Evolutionary conservation across 2,113 vertebrate genomes (phyloP), one percentile per base, ranked within the genome.

Genomic region (Takifugu bimaculatus): DNA sequence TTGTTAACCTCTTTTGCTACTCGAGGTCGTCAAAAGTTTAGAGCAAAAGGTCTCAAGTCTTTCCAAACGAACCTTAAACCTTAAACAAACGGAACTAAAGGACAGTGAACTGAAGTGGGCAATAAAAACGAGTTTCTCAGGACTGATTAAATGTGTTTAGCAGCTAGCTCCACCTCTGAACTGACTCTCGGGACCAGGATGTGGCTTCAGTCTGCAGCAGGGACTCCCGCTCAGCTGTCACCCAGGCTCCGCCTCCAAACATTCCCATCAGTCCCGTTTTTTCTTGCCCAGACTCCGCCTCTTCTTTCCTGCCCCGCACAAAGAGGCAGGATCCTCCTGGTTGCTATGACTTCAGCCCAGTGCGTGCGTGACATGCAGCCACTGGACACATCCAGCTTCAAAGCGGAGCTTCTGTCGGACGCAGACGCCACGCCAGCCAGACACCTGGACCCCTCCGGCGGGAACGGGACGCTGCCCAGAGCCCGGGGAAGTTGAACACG

Each of bases 301-400:
- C 84, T 74, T 78, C 81, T 75, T 89, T 88, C 85, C 85, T 83
- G 68, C 56, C 67, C 55, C 3, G 57, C 77, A 90, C 86, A 91
- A 90, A 87, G 78, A 83, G 75, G 70, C 81, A 69, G 77, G 83
- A 82, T 88, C 83, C 79, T 87, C 81, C 74, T 70, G 68, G 91
- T 93, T 91, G 85, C 90, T 82, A 89, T 91, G 90, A 88, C 88
- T 82, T 75, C 78, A 69, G 42, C 29, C 72, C 83, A 73, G 83
- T 69, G 78, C 70, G 42, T 45, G 65, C 54, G 35, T 77, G 91
- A 87, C 85, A 90, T 90, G 88, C 87, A 81, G 60, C 53, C 63
- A 28, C 65, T 27, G 68, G 77, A 67, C 29, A 64, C 70, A 4
- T 45, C 26, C 54, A 5, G 6, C 48, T 68, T 80, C 73, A 81